Evolutionary conservation across 2,888 invertebrate species (phyloP).

Genomic region (Eurois occulta): DNA sequence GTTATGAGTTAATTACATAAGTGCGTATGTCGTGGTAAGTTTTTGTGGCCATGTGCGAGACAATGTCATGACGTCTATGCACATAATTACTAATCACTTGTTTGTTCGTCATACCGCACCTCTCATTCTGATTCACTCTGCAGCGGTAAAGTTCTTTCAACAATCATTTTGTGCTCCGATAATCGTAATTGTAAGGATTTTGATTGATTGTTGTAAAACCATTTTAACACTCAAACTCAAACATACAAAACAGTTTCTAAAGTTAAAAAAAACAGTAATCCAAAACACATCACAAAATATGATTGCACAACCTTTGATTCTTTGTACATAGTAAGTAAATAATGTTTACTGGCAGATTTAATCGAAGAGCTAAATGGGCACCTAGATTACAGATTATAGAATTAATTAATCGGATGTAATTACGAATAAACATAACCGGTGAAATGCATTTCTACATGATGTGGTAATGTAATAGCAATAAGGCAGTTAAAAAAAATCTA

Average conservation of each 20-base stretch:
- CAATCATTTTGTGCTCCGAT: constrained; percentile 20
- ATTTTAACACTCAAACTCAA: too few species aligned
- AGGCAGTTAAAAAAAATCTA: neutral
- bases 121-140: constrained; percentile 60
- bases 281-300: neutral
- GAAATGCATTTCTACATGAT: neutral
- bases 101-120: constrained; percentile 66
- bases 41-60: constrained; percentile 57
- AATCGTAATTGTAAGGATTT: constrained; percentile 10
- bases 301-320: neutral
- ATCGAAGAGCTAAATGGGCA: neutral
- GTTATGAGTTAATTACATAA: constrained; percentile 58
- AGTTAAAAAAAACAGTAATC: neutral
- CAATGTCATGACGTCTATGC: constrained; percentile 50
- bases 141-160: constrained; percentile 45
- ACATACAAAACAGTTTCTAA: too few species aligned
- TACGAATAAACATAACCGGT: neutral
- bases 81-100: constrained; percentile 61
- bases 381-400: neutral
- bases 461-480: neutral
- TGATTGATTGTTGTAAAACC: constrained; percentile 19
- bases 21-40: constrained; percentile 41
- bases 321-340: neutral
- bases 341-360: too few species aligned
- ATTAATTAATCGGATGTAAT: neutral